Percentiles rank a stretch among this genome's conserved stretches.
Evolutionary conservation across 2,797 vertebrate species (phyloP).

Genomic region (Poeciliopsis gracilis): DNA sequence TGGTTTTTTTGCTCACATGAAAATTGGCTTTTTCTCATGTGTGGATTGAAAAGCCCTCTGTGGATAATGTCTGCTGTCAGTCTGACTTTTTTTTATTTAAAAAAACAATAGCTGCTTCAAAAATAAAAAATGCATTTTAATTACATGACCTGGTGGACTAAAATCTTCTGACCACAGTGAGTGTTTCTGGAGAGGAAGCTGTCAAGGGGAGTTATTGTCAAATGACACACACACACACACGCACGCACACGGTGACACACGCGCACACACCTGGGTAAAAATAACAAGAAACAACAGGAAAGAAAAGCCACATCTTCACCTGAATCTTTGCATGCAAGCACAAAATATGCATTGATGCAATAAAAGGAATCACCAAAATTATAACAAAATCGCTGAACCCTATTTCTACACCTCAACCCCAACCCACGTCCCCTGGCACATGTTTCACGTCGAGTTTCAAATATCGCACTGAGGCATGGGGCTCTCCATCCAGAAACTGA

Average conservation of each 20-base stretch:
- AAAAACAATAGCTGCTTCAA: not conserved
- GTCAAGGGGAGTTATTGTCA: conserved; percentile 12
- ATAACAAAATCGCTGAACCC: not conserved
- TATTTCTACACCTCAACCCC: not conserved
- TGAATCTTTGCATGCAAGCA: not conserved
- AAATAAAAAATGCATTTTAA: conserved; percentile 17
- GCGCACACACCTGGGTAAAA: conserved; percentile 4
- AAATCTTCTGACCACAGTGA: conserved; percentile 19
- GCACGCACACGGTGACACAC: not conserved
- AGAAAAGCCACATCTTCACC: not conserved
- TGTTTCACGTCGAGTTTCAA: not conserved
- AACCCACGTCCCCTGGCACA: not conserved
- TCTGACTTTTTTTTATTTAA: no score
- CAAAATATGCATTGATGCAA: not conserved
- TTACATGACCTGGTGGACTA: conserved; percentile 12
- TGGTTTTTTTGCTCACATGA: conserved; percentile 39
- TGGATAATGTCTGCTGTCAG: not conserved
- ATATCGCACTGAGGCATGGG: not conserved
- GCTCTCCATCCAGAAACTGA: not conserved
- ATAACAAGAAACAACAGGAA: not conserved
- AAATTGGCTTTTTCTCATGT: conserved; percentile 34
- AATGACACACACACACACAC: not conserved
- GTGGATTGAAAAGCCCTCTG: conserved; percentile 50
- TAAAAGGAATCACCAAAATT: not conserved
- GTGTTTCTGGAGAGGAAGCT: conserved; percentile 28